Evolutionary conservation across 2,888 invertebrate genomes (phyloP).

Genomic region (Perizoma flavofasciatum): DNA sequence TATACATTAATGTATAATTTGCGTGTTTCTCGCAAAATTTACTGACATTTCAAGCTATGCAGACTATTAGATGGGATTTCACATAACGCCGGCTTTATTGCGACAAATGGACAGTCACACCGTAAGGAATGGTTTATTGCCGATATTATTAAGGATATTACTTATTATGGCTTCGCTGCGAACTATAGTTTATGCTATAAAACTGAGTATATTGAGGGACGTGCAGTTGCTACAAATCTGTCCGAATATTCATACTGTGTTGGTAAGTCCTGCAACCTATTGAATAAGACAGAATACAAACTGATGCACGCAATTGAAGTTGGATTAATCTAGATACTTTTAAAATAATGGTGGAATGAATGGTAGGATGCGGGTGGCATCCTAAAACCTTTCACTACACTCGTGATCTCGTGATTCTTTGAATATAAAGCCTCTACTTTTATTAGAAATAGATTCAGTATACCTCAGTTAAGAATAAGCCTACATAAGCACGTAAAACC

Average conservation of each 20-base stretch:
- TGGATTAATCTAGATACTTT: too few relatives aligned
- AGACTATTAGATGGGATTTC: slow-evolving; percentile 15
- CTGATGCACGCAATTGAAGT: too few relatives aligned
- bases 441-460: slow-evolving; percentile 19
- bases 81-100: slow-evolving; percentile 46
- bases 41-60: slow-evolving; percentile 20
- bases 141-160: slow-evolving; percentile 65
- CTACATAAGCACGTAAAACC: slow-evolving; percentile 21
- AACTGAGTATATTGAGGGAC: slow-evolving; percentile 50
- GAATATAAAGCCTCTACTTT: too few relatives aligned
- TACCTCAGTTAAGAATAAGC: slow-evolving; percentile 25
- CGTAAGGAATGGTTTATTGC: slow-evolving; percentile 53
- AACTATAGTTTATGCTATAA: slow-evolving; percentile 56
- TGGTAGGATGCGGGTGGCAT: too few relatives aligned
- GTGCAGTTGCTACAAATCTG: slow-evolving; percentile 38
- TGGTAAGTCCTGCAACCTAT: too few relatives aligned
- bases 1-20: background rate
- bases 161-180: slow-evolving; percentile 48
- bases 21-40: slow-evolving; percentile 11
- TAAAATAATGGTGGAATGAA: too few relatives aligned
- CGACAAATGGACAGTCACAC: slow-evolving; percentile 52
- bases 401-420: too few relatives aligned
- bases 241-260: background rate
- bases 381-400: too few relatives aligned
- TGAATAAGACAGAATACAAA: too few relatives aligned